A percentile compares a stretch with the other conserved stretches of the same genome.
Evolutionary conservation across 1,140 invertebrate species (phyloP).

Genomic region (Drosophila cardini): DNA sequence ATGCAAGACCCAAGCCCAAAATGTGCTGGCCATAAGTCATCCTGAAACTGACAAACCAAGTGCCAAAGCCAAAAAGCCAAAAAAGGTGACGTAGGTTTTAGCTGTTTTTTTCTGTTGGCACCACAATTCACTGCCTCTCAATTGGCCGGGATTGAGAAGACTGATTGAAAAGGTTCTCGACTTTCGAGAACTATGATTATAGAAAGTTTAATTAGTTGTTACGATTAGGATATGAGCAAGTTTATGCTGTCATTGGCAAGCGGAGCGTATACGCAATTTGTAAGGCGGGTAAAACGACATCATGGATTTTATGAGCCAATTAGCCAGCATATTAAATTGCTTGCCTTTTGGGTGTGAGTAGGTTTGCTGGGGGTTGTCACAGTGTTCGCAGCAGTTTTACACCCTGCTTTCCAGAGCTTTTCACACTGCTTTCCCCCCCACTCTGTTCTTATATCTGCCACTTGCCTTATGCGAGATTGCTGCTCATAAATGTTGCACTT

Average conservation of each 20-base stretch:
- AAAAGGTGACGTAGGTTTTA: conserved; percentile 32
- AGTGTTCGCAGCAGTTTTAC: too few relatives aligned
- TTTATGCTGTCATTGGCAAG: neutral
- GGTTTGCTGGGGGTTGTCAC: too few relatives aligned
- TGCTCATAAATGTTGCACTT: conserved; percentile 31
- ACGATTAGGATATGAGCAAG: conserved; percentile 1
- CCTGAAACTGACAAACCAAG: conserved; percentile 22
- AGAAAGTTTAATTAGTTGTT: conserved; percentile 17
- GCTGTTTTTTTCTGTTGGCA: neutral
- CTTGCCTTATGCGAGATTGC: conserved; percentile 18
- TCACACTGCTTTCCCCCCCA: neutral
- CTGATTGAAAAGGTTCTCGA: neutral
- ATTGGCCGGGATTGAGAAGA: conserved; percentile 2
- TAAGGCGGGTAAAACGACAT: neutral
- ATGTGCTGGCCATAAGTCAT: conserved; percentile 32
- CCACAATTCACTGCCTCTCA: conserved; percentile 13
- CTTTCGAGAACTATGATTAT: neutral
- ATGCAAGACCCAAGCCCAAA: conserved; percentile 5
- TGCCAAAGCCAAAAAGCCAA: conserved; percentile 17
- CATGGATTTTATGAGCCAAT: conserved; percentile 6
- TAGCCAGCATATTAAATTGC: conserved; percentile 19
- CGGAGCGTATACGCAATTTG: conserved; percentile 9
- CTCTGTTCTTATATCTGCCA: neutral
- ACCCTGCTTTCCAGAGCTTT: too few relatives aligned
- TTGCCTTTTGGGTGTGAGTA: neutral